Evolutionary conservation across 1,140 invertebrate species (phyloP).

Genomic region (Potamilus streckersoni): DNA sequence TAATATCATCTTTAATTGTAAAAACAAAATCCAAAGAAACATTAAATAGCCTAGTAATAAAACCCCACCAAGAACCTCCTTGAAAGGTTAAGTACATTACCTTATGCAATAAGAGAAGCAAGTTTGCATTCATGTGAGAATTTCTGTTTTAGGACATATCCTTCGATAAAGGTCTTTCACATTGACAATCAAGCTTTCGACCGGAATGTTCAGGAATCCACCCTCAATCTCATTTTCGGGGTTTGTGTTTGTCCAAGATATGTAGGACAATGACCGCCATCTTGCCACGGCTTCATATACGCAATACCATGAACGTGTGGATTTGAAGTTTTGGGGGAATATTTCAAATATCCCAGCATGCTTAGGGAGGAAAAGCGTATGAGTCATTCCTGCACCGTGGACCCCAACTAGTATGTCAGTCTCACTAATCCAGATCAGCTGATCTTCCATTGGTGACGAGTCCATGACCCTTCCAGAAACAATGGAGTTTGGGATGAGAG

Average conservation of each 20-base stretch:
- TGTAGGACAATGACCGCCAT: conserved; percentile 52
- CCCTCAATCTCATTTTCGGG: conserved; percentile 25
- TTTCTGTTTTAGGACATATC: too few species aligned
- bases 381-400: conserved; percentile 96
- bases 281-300: conserved; percentile 31
- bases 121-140: too few species aligned
- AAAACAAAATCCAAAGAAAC: too few species aligned
- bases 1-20: too few species aligned
- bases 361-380: conserved; percentile 92
- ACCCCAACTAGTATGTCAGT: conserved; percentile 95
- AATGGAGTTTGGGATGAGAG: conserved; percentile 3
- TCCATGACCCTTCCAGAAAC: conserved; percentile 48
- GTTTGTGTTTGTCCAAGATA: conserved; percentile 46
- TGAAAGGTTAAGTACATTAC: too few species aligned
- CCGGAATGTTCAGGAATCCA: too few species aligned
- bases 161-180: too few species aligned
- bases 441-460: conserved; percentile 39
- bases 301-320: too few species aligned
- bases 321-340: conserved; percentile 69
- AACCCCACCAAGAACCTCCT: too few species aligned
- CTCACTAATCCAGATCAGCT: conserved; percentile 69
- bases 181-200: too few species aligned
- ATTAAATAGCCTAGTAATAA: too few species aligned
- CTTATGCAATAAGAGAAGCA: too few species aligned
- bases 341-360: conserved; percentile 96